Percentiles rank a stretch among this genome's conserved stretches.
These are phyloP conservation scores for Odontocerum albicorne DNA, from an alignment of 2,888 invertebrate genomes.

Conservation along the genomic window DNA sequence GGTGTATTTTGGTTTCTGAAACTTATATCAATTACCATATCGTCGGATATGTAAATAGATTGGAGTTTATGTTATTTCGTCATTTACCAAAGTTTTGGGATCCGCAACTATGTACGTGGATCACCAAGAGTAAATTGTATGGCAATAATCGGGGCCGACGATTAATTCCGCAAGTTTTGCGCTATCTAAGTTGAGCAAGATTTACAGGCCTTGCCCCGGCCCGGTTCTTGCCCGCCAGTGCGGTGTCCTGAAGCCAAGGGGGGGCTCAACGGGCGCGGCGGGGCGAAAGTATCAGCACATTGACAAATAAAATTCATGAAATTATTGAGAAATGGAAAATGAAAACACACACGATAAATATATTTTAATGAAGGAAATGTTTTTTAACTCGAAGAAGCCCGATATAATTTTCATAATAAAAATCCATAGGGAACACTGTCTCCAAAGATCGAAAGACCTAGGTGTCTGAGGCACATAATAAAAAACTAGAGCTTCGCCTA, in stretches of 20 bases:
- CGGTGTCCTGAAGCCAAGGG: neutral
- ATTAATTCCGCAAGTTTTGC: conserved; percentile 4
- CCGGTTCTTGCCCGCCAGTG: neutral
- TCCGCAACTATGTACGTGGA: neutral
- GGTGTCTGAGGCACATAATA: too few relatives aligned
- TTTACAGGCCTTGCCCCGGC: conserved; percentile 1
- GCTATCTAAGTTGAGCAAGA: conserved; percentile 2
- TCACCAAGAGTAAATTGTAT: conserved; percentile 5
- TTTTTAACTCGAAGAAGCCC: too few relatives aligned
- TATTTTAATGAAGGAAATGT: too few relatives aligned
- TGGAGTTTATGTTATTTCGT: conserved; percentile 10
- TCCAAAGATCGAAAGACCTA: too few relatives aligned
- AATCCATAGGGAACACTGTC: too few relatives aligned
- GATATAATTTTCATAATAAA: too few relatives aligned
- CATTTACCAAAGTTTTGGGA: conserved; percentile 5
- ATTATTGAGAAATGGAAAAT: too few relatives aligned
- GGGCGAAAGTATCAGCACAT: too few relatives aligned
- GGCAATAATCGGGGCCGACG: conserved; percentile 10
- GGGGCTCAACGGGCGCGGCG: too few relatives aligned
- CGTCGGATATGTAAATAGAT: conserved; percentile 2
- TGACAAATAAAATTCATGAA: too few relatives aligned
- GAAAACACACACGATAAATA: too few relatives aligned
- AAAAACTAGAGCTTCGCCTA: too few relatives aligned
- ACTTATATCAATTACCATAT: conserved; percentile 19
- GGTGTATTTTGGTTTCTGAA: conserved; percentile 13